Evolutionary conservation across 2,797 vertebrate species (phyloP), one percentile per base, ranked within the genome.

Genomic region (Sebastolobus altivelis): DNA sequence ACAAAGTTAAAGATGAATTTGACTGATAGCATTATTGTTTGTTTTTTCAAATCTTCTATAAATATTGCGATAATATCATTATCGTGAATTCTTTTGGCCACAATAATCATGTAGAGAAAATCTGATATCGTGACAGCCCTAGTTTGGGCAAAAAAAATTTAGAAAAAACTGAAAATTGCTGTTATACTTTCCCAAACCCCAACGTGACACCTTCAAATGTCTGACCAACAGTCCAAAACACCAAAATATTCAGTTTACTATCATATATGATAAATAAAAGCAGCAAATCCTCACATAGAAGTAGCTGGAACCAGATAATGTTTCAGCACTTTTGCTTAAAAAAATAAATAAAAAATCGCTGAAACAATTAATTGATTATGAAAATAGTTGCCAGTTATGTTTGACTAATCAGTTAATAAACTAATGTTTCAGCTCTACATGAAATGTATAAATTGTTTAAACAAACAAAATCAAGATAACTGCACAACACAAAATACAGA

Each of bases 21-120:
- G 3, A 46, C 16, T 46, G 16, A 46, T 46, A 43, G 40, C 40
- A 43, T 43, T 3, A 43, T 43, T 3, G 6, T 3, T 1, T 16
- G 2, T 16, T 43, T 46, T 18, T 18, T 46, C 5, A 43, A 43
- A 46, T 46, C 14, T 46, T 46, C 43, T 46, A 1, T 46, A 46
- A 46, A 18, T 46, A 46, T 46, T 46, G 43, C 0, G 43, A 18
- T 0, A 46, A 46, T 46, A 46, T 46, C 6, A 0, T 46, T 46
- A 46, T 43, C 14, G 14, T 16, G 40, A 43, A 43, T 46, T 46
- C 16, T 46, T 1, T 46, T 46, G 43, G 16, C 16, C 43, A 46
- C 0, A 0, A 18, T 46, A 46, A 18, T 46, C 43, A 3, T 46
- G 16, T 8, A 46, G 43, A 0, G 0, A 46, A 3, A 46, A 46